A percentile compares a stretch with the other conserved stretches of the same genome.
Evolutionary conservation across 2,113 vertebrate genomes (phyloP).

Genomic region (Chauna torquata): DNA sequence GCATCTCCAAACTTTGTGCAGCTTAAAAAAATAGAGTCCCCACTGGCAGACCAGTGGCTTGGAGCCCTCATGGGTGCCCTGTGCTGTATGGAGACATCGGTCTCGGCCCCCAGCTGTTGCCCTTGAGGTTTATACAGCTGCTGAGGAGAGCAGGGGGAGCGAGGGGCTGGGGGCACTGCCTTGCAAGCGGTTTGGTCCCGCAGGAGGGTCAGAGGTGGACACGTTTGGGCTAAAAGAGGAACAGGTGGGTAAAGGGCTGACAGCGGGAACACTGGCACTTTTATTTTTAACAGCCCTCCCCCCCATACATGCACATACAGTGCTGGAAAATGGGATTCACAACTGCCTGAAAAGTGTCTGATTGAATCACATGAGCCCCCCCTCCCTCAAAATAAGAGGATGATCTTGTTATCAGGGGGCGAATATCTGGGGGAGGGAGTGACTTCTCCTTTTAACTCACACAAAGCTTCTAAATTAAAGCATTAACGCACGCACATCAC

Average conservation of each 20-base stretch:
- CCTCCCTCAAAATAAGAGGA: background rate
- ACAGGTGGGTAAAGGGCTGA: conserved; percentile 66
- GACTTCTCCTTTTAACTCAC: background rate
- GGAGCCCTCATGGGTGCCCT: background rate
- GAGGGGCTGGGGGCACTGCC: background rate
- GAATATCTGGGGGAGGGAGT: background rate
- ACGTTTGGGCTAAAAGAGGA: conserved; percentile 43
- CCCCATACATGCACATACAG: fast-evolving
- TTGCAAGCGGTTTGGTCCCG: background rate
- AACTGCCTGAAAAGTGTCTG: background rate
- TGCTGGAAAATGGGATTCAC: background rate
- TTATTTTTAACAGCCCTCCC: conserved; percentile 13
- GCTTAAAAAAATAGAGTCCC: background rate
- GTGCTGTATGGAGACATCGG: background rate
- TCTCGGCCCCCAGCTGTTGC: conserved; percentile 67
- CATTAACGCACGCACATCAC: fast-evolving
- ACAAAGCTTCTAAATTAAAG: background rate
- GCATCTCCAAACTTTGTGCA: background rate
- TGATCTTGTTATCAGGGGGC: background rate
- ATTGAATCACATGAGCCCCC: background rate
- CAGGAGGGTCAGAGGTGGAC: conserved; percentile 59
- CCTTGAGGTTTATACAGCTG: conserved; percentile 78
- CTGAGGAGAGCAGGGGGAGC: background rate
- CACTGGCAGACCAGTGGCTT: background rate
- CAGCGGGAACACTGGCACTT: conserved; percentile 46